Evolutionary conservation across 1,140 invertebrate genomes (phyloP).

Genomic region (Atta colombica): DNA sequence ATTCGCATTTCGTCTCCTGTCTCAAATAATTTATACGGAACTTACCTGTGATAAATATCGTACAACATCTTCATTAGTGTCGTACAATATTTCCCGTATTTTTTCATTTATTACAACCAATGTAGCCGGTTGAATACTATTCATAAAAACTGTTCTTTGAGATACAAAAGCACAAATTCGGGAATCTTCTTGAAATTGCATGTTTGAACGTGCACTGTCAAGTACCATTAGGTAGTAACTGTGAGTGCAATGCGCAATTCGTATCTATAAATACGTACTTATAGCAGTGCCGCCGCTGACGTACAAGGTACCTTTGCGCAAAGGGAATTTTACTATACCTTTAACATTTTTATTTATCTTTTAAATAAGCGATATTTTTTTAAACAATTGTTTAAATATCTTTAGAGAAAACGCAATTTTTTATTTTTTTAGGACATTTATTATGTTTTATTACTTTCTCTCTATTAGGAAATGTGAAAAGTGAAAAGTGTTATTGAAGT

Average conservation of each 20-base stretch:
- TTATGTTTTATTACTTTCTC: no score
- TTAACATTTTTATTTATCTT: no score
- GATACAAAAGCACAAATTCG: background rate
- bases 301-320: no score
- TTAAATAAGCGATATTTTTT: no score
- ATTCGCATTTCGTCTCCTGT: background rate
- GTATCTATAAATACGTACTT: slow-evolving; percentile 27
- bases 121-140: slow-evolving; percentile 69
- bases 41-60: slow-evolving; percentile 56
- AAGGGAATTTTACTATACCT: no score
- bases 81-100: slow-evolving; percentile 65
- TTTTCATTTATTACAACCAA: slow-evolving; percentile 67
- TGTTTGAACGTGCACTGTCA: background rate
- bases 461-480: no score
- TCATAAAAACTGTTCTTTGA: slow-evolving; percentile 67
- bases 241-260: background rate
- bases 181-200: background rate
- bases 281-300: no score
- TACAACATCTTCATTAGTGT: slow-evolving; percentile 50
- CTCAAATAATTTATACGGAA: background rate
- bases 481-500: no score
- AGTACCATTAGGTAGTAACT: background rate
- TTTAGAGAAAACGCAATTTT: no score
- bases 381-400: no score
- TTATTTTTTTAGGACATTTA: no score